phyloP scores from a whole-genome alignment of 2,113 vertebrate species.

The Astur gentilis region DNA sequence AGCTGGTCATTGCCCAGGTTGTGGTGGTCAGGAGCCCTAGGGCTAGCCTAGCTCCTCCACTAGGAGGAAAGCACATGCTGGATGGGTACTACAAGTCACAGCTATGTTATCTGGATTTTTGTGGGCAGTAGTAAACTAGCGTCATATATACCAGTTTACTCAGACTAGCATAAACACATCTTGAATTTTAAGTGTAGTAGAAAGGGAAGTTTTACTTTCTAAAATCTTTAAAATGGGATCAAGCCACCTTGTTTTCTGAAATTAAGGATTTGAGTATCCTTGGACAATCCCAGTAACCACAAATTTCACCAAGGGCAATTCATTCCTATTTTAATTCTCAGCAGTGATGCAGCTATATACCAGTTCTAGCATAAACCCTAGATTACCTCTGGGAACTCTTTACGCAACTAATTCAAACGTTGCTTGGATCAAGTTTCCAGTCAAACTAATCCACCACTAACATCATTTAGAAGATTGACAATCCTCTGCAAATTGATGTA shows the following conservation, averaged over 20 bases:
- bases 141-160: not conserved
- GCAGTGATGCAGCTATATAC: not conserved
- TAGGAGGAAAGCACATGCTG: not conserved
- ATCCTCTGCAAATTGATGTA: slow-evolving; percentile 24
- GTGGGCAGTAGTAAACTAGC: not conserved
- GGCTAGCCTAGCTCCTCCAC: not conserved
- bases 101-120: not conserved
- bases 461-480: slow-evolving; percentile 55
- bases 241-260: slow-evolving; percentile 6
- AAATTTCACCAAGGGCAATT: not conserved
- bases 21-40: not conserved
- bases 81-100: not conserved
- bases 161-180: not conserved
- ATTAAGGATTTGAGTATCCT: not conserved
- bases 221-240: not conserved
- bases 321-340: slow-evolving; percentile 11
- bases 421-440: slow-evolving; percentile 48
- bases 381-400: slow-evolving; percentile 4
- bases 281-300: not conserved
- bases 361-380: slow-evolving; percentile 57
- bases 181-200: not conserved
- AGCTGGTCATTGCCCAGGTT: not conserved
- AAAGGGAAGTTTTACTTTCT: not conserved
- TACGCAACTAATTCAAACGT: slow-evolving; percentile 49
- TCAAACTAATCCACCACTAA: slow-evolving; percentile 62